phyloP scores from a whole-genome alignment of 2,113 vertebrate species.

The Phainopepla nitens region DNA sequence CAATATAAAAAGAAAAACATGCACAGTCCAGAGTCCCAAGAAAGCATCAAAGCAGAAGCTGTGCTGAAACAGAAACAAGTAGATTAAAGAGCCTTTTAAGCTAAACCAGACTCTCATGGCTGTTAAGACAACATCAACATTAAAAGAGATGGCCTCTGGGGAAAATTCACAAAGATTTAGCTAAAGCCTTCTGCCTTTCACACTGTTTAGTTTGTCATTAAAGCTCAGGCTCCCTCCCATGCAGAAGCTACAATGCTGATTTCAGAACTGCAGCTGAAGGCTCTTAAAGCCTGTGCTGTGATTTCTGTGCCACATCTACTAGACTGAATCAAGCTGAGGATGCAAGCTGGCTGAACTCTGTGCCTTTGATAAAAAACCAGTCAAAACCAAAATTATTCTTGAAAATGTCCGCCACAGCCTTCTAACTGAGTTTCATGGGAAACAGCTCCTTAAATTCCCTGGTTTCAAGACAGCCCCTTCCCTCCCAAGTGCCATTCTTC shows the following conservation, averaged over 20 bases:
- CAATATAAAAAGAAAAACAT: neutral
- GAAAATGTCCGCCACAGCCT: neutral
- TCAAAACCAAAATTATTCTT: neutral
- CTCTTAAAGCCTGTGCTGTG: neutral
- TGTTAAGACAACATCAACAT: neutral
- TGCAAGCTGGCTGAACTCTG: neutral
- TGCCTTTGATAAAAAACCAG: neutral
- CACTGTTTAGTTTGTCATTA: neutral
- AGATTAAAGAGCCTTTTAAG: constrained; percentile 40
- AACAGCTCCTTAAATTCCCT: neutral
- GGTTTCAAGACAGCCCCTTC: neutral
- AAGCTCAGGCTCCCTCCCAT: neutral
- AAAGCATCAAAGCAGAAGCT: constrained; percentile 11
- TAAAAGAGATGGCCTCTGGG: neutral
- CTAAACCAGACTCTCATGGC: neutral
- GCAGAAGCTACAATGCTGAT: neutral
- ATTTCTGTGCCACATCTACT: neutral
- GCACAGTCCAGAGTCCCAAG: neutral
- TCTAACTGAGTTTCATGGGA: neutral
- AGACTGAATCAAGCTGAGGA: neutral
- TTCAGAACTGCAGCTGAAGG: neutral
- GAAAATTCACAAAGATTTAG: neutral
- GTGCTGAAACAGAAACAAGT: neutral
- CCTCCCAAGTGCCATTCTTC: neutral
- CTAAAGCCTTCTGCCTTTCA: neutral